Conservation (phyloP, 2,888 invertebrate species). For the Drosophila pseudotalamancana region DNA sequence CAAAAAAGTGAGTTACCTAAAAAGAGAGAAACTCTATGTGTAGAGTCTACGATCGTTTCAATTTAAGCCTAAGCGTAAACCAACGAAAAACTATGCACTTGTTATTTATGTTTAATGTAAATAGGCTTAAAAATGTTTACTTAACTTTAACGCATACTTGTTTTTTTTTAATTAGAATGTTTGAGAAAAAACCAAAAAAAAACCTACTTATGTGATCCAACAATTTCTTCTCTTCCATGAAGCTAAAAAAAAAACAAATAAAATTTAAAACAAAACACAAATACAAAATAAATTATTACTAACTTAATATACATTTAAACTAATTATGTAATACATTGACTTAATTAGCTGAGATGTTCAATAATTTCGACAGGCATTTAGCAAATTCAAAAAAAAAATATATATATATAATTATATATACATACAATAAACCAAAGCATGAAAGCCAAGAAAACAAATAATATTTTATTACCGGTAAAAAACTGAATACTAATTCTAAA, state of each 20-base stretch:
- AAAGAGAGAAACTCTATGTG: slow-evolving; percentile 9
- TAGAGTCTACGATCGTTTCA: slow-evolving; percentile 22
- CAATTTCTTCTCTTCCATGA: slow-evolving; percentile 75
- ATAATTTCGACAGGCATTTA: slow-evolving; percentile 73
- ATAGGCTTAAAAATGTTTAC: slow-evolving; percentile 65
- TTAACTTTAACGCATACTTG: slow-evolving; percentile 36
- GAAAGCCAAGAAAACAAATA: slow-evolving; percentile 26
- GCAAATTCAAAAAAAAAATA: slow-evolving; percentile 37
- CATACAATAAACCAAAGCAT: slow-evolving; percentile 62
- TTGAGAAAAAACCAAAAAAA: slow-evolving; percentile 32
- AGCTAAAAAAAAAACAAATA: slow-evolving; percentile 38
- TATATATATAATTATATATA: slow-evolving; percentile 39
- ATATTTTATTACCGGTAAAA: not conserved
- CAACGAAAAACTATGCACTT: slow-evolving; percentile 53
- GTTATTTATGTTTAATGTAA: slow-evolving; percentile 71
- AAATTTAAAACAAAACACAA: slow-evolving; percentile 13
- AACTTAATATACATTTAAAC: slow-evolving; percentile 54
- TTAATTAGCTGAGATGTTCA: slow-evolving; percentile 75
- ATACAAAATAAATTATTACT: slow-evolving; percentile 25
- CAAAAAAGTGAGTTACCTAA: slow-evolving; percentile 19
- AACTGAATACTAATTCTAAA: too few relatives aligned
- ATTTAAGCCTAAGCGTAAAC: slow-evolving; percentile 41
- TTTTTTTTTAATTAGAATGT: slow-evolving; percentile 50
- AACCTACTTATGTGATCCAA: slow-evolving; percentile 77
- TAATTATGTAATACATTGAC: slow-evolving; percentile 67